phyloP scores from a whole-genome alignment of 2,888 invertebrate genomes.

The Dynastes tityus region DNA sequence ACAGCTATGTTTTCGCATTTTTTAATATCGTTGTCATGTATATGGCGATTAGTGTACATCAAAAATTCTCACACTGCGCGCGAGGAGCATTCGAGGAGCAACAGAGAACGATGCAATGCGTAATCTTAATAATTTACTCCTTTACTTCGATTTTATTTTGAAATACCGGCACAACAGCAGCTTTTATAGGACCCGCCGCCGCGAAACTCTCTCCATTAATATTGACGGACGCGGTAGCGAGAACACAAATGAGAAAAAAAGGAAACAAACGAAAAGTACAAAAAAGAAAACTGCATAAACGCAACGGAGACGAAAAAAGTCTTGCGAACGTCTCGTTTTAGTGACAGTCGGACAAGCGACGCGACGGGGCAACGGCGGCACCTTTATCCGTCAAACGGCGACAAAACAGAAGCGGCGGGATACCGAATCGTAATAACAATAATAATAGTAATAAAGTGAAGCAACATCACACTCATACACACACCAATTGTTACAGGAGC shows the following conservation, averaged over 20 bases:
- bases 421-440: conserved; percentile 5
- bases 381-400: conserved; percentile 15
- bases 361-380: background rate
- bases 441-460: background rate
- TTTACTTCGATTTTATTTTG: conserved; percentile 19
- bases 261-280: background rate
- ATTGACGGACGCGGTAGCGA: background rate
- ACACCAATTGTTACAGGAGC: background rate
- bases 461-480: conserved; percentile 4
- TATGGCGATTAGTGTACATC: background rate
- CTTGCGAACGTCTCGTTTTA: background rate
- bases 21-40: too few species aligned
- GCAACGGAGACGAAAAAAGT: background rate
- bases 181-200: background rate
- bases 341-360: conserved; percentile 6
- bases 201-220: conserved; percentile 21
- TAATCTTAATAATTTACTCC: conserved; percentile 32
- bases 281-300: conserved; percentile 16
- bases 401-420: conserved; percentile 5
- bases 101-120: conserved; percentile 9
- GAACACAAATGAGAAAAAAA: background rate
- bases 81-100: too few species aligned
- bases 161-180: conserved; percentile 1
- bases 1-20: too few species aligned
- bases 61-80: background rate